Conservation (phyloP, 2,797 vertebrate species). For the Aphelocoma californica region DNA sequence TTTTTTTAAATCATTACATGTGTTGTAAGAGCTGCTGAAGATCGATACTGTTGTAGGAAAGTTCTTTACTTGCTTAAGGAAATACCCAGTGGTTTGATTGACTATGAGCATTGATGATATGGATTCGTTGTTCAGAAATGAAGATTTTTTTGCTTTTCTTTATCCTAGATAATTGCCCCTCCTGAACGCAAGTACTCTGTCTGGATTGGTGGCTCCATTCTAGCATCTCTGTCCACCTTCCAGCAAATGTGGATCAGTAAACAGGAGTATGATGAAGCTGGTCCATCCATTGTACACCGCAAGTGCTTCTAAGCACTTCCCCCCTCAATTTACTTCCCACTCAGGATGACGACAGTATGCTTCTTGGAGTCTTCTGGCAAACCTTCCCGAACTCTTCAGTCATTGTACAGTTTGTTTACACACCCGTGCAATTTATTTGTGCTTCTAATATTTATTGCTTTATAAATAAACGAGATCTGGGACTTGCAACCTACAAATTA, state of each 20-base stretch:
- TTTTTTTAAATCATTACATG: neutral
- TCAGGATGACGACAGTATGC: conserved; percentile 80
- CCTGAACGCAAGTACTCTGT: conserved; percentile 86
- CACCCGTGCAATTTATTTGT: conserved; percentile 83
- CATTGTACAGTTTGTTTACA: conserved; percentile 91
- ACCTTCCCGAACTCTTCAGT: conserved; percentile 72
- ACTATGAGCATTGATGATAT: neutral
- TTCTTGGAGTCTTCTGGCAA: conserved; percentile 74
- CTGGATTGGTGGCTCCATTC: conserved; percentile 83
- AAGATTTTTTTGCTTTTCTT: conserved; percentile 1
- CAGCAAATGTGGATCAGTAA: conserved; percentile 91
- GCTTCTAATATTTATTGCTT: conserved; percentile 88
- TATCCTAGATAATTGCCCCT: conserved; percentile 82
- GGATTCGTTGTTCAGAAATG: neutral
- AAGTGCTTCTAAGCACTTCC: conserved; percentile 95
- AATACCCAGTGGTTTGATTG: neutral
- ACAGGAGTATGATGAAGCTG: conserved; percentile 84
- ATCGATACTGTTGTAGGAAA: neutral
- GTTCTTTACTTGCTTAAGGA: neutral
- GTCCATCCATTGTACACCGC: conserved; percentile 98
- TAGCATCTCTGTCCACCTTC: conserved; percentile 87
- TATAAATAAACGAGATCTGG: conserved; percentile 85
- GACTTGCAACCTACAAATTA: conserved; percentile 70
- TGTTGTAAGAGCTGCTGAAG: neutral
- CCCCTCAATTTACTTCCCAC: conserved; percentile 69